Conservation (phyloP, 2,888 invertebrate genomes). For the Cataglyphis livida region DNA sequence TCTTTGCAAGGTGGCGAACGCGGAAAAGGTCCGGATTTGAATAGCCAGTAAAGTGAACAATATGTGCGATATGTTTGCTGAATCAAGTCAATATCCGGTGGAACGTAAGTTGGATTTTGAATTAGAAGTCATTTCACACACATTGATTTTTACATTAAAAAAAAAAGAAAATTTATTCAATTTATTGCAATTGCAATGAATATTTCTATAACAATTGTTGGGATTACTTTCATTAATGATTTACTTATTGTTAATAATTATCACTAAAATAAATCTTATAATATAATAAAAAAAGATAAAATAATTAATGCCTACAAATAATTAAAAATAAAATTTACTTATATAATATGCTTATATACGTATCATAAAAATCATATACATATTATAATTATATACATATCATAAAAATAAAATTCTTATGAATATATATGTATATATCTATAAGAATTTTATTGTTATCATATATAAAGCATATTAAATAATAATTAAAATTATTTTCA, state of each 20-base stretch:
- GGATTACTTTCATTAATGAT: background rate
- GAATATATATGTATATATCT: no score
- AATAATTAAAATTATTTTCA: no score
- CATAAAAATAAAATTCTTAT: no score
- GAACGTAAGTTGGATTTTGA: conserved; percentile 63
- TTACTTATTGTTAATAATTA: no score
- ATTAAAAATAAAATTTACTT: no score
- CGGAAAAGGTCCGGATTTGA: conserved; percentile 63
- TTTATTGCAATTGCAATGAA: background rate
- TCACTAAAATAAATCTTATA: background rate
- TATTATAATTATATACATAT: background rate
- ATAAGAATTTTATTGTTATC: no score
- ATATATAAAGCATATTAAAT: no score
- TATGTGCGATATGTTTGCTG: conserved; percentile 73
- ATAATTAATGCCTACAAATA: no score
- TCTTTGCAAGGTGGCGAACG: conserved; percentile 54
- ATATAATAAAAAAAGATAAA: background rate
- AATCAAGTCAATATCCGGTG: conserved; percentile 78
- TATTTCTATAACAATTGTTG: background rate
- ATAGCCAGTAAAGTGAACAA: conserved; percentile 76
- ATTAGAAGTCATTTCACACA: conserved; percentile 36
- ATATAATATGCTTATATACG: background rate
- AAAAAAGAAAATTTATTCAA: conserved; percentile 7
- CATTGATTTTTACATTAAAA: conserved; percentile 10
- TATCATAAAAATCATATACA: no score